Base-by-base conservation (phyloP, 1,140 invertebrate genomes). In the Eufriesea mexicana region DNA sequence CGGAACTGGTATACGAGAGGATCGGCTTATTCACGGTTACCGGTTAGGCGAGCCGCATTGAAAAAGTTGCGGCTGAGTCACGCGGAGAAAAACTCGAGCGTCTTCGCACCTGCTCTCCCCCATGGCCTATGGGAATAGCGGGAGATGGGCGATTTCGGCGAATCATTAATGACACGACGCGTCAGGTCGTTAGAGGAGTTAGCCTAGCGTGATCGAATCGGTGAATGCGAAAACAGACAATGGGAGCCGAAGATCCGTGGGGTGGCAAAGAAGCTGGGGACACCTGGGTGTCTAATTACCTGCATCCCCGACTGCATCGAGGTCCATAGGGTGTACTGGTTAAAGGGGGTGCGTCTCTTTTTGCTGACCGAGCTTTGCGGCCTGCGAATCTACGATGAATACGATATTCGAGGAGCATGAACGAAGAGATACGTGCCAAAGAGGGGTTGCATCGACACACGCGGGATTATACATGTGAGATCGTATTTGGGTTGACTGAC, bases 131-230 rank as follows among this genome's bases (percentile, higher is more conserved):
- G n/a, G 23, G 70, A 51, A 57, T n/a, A 47, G 16, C 49, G 66
- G 70, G 77, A 87, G 83, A 86, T 86, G 66, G 59, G 51, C 77
- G 80, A 89, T 89, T 90, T 80, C 83, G 73, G 80, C 84, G 84
- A 90, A 91, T 91, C 86, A 84, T 86, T 91, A 91, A 91, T 91
- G 90, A 86, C 80, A 85, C 83, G 88, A 88, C 85, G 87, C 89
- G 89, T 90, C 82, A 85, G 90, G 85, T 92, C 89, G 90, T 92
- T 92, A 92, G 90, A 89, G 80, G 90, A 91, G 89, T 89, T 86
- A 92, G 68, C 85, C 70, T 89, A 87, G 87, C 90, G 89, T 92
- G 85, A 92, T 92, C 89, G 86, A 92, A 92, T 91, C 89, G 87
- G 66, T 91, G 89, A 91, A 92, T 91, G 81, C 89, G 42, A 89